Base-by-base conservation (phyloP, 2,797 vertebrate species). In the Argya squamiceps region DNA sequence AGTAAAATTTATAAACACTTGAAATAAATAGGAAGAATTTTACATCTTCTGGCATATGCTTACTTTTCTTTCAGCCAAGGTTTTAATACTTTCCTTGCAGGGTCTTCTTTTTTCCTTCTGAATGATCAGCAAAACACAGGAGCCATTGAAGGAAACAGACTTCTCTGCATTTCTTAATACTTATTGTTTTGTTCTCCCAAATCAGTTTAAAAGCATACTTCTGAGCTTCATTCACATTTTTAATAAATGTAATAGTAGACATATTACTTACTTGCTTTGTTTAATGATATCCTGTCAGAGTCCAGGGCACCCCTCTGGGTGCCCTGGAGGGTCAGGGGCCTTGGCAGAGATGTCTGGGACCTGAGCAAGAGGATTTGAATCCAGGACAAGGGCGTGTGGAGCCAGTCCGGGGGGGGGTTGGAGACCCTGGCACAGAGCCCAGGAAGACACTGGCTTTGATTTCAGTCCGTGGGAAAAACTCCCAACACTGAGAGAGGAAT, bases 141-240 rank as follows among this genome's bases (percentile, higher is more conserved):
- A 92, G 74, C 50, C 52, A 29, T 70, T 95, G 88, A 60, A 96
- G 67, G 62, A 96, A 96, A 92, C 32, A 56, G 59, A 89, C 64
- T 47, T 47, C 23, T 47, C 52, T 96, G 58, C 59, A 76, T 93
- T 96, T 97, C 71, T 85, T 95, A 95, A 88, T 91, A 88, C 55
- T 94, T 97, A 94, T 52, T 89, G 43, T 43, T 96, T 96, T 89
- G 4, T 83, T 86, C 85, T 89, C 68, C 52, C 68, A 96, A 96
- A 94, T 92, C 71, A 94, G 76, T 96, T 95, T 92, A 93, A 93
- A 59, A 92, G 32, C 69, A 84, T 88, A 73, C n/a, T 96, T 97
- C 55, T 69, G 69, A 94, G 56, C 44, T 65, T 46, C 43, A 93
- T 96, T 97, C 92, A 81, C 32, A 84, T 94, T 92, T 92, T 95